phyloP scores from a whole-genome alignment of 2,113 vertebrate genomes.

The Eublepharis macularius region DNA sequence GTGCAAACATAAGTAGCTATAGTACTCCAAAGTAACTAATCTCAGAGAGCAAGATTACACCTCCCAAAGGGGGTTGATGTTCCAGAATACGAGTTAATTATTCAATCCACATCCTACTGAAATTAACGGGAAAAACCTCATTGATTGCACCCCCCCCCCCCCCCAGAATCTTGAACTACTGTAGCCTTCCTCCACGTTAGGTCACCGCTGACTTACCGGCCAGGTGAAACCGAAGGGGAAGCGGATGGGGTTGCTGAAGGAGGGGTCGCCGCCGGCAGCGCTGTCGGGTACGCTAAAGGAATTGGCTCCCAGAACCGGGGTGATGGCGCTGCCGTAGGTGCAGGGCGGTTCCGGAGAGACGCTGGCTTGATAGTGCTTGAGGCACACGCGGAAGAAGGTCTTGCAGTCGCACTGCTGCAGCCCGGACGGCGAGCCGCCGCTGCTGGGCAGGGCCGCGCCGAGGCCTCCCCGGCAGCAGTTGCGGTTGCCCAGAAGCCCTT shows the following conservation, averaged over 20 bases:
- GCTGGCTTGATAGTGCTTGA: constrained; percentile 96
- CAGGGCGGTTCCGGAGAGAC: constrained; percentile 97
- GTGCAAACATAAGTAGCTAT: neutral
- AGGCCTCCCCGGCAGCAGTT: constrained; percentile 89
- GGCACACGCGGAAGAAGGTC: constrained; percentile 97
- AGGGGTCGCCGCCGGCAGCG: constrained; percentile 76
- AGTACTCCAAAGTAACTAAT: too few relatives aligned
- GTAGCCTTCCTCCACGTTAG: neutral
- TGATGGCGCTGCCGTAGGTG: constrained; percentile 94
- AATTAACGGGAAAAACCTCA: neutral
- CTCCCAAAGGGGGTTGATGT: too few relatives aligned
- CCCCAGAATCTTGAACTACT: too few relatives aligned
- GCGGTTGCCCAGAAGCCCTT: constrained; percentile 86
- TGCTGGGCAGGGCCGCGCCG: constrained; percentile 64
- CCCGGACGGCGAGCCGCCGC: constrained; percentile 65
- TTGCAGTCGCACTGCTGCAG: constrained; percentile 94
- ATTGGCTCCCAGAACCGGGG: constrained; percentile 94
- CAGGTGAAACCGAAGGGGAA: constrained; percentile 96
- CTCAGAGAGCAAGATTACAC: too few relatives aligned
- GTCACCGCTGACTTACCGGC: constrained; percentile 85
- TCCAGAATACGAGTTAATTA: too few relatives aligned
- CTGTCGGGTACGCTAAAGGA: constrained; percentile 95
- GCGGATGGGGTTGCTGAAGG: constrained; percentile 93
- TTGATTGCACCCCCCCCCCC: neutral
- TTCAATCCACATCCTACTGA: neutral